These are phyloP conservation scores for Eulemur macaco DNA, from an alignment of 2,113 vertebrate genomes.

Conservation along the genomic window DNA sequence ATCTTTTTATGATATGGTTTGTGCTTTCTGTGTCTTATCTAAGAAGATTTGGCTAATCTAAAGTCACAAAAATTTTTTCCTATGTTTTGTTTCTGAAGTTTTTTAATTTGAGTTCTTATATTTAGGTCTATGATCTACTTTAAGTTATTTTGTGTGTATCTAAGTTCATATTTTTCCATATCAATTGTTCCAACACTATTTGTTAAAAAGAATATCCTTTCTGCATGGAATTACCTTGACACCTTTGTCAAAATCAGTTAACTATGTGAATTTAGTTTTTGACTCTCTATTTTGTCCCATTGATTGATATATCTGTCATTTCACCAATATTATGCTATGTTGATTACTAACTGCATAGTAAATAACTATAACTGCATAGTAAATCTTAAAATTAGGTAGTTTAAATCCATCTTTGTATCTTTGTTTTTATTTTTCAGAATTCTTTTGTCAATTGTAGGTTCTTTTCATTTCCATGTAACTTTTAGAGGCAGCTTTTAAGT, in stretches of 20 bases:
- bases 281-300: not conserved
- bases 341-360: not conserved
- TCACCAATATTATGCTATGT: not conserved
- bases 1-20: not conserved
- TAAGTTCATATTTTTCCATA: not conserved
- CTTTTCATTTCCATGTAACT: not conserved
- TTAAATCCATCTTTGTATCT: not conserved
- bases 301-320: not conserved
- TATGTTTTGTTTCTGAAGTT: not conserved
- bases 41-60: not conserved
- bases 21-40: not conserved
- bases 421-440: not conserved
- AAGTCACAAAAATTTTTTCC: not conserved
- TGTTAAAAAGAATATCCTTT: not conserved
- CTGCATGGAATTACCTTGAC: not conserved
- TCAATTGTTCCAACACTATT: not conserved
- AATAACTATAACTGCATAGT: not conserved
- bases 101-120: not conserved
- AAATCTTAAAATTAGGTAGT: not conserved
- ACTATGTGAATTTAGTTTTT: not conserved
- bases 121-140: not conserved
- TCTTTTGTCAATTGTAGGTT: not conserved
- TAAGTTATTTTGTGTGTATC: not conserved
- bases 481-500: not conserved
- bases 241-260: not conserved